Evolutionary conservation across 2,888 invertebrate genomes (phyloP).

Genomic region (Mayetiola destructor): DNA sequence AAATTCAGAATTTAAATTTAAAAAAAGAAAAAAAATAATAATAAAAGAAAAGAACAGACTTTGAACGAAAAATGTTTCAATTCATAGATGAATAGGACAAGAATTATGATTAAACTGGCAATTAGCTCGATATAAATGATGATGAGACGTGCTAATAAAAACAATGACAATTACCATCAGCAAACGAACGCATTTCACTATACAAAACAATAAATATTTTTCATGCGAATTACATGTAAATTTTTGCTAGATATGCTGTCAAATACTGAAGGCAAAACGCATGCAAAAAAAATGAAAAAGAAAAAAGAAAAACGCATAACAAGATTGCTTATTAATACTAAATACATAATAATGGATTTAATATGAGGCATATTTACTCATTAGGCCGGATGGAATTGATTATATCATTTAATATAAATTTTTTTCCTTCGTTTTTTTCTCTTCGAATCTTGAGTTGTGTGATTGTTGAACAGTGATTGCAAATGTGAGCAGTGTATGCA

Average conservation of each 20-base stretch:
- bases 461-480: too few species aligned
- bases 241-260: too few species aligned
- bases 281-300: neutral
- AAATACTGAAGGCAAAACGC: neutral
- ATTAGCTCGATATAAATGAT: neutral
- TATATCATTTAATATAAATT: too few species aligned
- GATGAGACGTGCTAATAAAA: neutral
- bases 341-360: constrained; percentile 6
- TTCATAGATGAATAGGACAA: neutral
- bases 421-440: neutral
- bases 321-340: constrained; percentile 3
- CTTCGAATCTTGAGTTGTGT: too few species aligned
- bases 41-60: neutral
- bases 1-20: too few species aligned
- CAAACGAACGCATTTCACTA: neutral
- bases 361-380: constrained; percentile 11
- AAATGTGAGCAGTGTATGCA: too few species aligned
- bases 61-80: too few species aligned
- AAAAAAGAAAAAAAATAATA: neutral
- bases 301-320: neutral
- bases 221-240: too few species aligned
- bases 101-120: neutral
- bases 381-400: neutral
- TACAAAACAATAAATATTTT: neutral
- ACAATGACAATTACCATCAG: constrained; percentile 9